Evolutionary conservation across 2,113 vertebrate species (phyloP), one percentile per base, ranked within the genome.

Genomic region (Coptodon rendalli): DNA sequence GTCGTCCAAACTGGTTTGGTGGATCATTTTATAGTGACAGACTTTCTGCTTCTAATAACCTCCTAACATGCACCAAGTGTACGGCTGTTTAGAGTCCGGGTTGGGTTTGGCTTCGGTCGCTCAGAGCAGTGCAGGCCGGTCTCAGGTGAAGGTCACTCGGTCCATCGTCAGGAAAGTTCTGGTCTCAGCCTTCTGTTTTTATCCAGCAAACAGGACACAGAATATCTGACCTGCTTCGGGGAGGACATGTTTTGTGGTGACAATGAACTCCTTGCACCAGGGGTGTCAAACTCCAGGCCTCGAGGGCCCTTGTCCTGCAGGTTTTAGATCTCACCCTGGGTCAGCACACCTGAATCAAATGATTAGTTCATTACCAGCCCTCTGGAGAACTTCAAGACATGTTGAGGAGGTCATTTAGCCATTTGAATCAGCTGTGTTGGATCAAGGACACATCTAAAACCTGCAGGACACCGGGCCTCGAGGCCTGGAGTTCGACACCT

Each of bases 401-500:
- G 12, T 8, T 57, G 54, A 57, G 24, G 54, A 8, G 12, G 0
- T 57, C 0, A 0, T 57, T 57, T 57, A 29, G 0, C 13, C 53
- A 1, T 29, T 57, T 57, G 29, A 0, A 57, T 57, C 0, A 8
- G 0, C 56, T 0, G 7, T 5, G 13, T 29, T 57, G 24, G 56
- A 0, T 57, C 0, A 0, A 5, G 12, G 54, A 57, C 24, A 57
- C 7, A 0, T 57, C 54, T 29, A 29, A 57, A 29, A 0, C 54
- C 54, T 57, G 54, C 24, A 29, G 54, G 54, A 57, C 12, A 29
- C 0, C 24, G 7, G 3, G 4, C 7, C 54, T 29, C 3, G 54
- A 57, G 4, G 3, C 27, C 56, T 29, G 56, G 27, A 59, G 56
- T 16, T 29, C 0, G 0, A 59, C 3, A 59, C 27, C 29, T 16